Percentiles rank a stretch among this genome's conserved stretches.
Conservation (phyloP, 2,888 invertebrate genomes). For the Drepana falcataria region DNA sequence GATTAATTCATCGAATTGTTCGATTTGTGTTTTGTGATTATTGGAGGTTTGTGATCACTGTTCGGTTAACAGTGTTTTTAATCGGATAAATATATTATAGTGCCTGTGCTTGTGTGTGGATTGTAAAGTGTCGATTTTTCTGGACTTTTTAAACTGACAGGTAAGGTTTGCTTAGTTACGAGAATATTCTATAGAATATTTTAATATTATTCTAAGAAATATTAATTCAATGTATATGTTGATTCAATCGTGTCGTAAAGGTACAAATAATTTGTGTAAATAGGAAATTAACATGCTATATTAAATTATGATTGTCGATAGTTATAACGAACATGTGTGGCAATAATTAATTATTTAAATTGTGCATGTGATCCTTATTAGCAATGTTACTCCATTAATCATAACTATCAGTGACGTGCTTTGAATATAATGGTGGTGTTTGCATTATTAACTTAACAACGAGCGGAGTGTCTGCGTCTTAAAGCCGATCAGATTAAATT, state of each 20-base stretch:
- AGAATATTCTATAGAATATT: no score
- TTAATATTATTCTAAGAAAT: no score
- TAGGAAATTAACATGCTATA: no score
- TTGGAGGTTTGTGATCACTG: constrained; percentile 4
- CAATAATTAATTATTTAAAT: background rate
- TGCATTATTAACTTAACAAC: background rate
- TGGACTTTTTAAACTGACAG: constrained; percentile 24
- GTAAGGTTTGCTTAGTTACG: constrained; percentile 11
- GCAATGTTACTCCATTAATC: background rate
- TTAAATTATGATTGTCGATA: no score
- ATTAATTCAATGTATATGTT: no score
- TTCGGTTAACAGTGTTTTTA: background rate
- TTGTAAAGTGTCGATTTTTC: constrained; percentile 27
- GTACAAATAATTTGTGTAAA: no score
- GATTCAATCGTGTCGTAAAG: no score
- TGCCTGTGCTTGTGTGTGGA: constrained; percentile 19
- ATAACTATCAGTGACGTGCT: background rate
- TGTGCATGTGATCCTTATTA: background rate
- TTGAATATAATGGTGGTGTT: background rate
- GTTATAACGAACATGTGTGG: no score
- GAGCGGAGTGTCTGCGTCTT: background rate
- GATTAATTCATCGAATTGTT: constrained; percentile 9
- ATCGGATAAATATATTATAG: background rate
- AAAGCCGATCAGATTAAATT: background rate
- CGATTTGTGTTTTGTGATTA: constrained; percentile 7